Base-by-base conservation (phyloP, 2,113 vertebrate genomes). In the Cichladusa arquata region DNA sequence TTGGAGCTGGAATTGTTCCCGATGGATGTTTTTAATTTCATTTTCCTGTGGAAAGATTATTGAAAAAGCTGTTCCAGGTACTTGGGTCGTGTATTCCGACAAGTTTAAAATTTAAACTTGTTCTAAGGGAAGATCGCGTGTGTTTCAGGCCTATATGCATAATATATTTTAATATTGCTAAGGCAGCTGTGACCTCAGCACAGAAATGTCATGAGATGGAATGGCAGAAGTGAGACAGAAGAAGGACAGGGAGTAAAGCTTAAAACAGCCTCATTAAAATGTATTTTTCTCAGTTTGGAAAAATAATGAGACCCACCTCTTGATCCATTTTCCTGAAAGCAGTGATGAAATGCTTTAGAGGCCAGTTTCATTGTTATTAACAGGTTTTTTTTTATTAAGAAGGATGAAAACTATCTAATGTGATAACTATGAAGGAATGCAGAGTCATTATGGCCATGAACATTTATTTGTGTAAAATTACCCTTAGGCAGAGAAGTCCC, bases 251-350 rank as follows among this genome's bases (percentile, higher is more conserved):
- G 51, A 26, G 8, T 48, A 65, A 91, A 83, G 16, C 24, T 79
- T 91, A 57, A 92, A 94, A 18, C 25, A 88, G 26, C 14, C 25
- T 96, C 53, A 60, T 94, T 88, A 82, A 92, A 91, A 60, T 67
- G 17, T 17, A 38, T 65, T 81, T 78, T 85, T 72, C 22, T 22
- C 33, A n/a, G 36, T 48, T 57, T 69, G 53, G 67, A 53, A 36
- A 80, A 80, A 69, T 87, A 51, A 67, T 67, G 57, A 93, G 36
- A 91, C n/a, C 12, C 19, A 60, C 5, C 15, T 33, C 44, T 79
- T 67, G n/a, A 60, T 82, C 67, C 23, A 3, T 57, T 95, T 82
- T 83, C 16, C 86, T 77, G 70, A 86, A 83, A 65, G 62, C 36
- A 34, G n/a, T n/a, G 70, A 72, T 79, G 17, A 87, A 64, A 54